Evolutionary conservation across 2,113 vertebrate species (phyloP), one percentile per base, ranked within the genome.

Genomic region (Argyrosomus japonicus): DNA sequence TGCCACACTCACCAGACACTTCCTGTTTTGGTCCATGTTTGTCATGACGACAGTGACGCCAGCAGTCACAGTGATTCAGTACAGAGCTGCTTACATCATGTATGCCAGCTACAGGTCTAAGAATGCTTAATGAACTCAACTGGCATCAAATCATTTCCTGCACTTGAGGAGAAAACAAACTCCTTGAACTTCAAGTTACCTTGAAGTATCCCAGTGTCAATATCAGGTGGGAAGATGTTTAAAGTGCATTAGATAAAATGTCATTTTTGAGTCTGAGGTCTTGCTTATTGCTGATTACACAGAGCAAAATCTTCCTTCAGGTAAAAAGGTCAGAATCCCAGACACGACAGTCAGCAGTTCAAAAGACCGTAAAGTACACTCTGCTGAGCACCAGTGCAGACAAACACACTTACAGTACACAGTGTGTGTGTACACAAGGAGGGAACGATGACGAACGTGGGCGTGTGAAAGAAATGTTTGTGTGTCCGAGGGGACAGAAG

Each of bases 311-410:
- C 9, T 51, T 25, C 11, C 19, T 36, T 1, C 57, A 2, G 89
- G 90, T 9, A 81, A 94, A 88, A 95, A 95, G 27, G 88, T 82
- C 67, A 83, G 69, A 58, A 89, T 67, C 54, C 89, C 89, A 53
- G 90, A 93, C 62, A 91, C 58, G 18, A 92, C 27, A 70, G 63
- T 62, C 67, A 57, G 62, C 27, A 43, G 6, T 3, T 75, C 91
- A 75, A 89, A 75, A 76, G 70, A 32, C 23, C 61, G 50, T 70
- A 67, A 87, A 79, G 51, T 48, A 68, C 7, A 60, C 43, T 50
- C 45, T 18, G 25, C 9, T 64, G 25, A 47, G 23, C 73, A 83
- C 14, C 47, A 32, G 62, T 58, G 23, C 57, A 74, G 43, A 74
- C 58, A 81, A 81, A 84, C 70, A 77, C 63, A 82, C 25, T 29